Evolutionary conservation across 2,113 vertebrate genomes (phyloP).

Genomic region (Gallinago media): DNA sequence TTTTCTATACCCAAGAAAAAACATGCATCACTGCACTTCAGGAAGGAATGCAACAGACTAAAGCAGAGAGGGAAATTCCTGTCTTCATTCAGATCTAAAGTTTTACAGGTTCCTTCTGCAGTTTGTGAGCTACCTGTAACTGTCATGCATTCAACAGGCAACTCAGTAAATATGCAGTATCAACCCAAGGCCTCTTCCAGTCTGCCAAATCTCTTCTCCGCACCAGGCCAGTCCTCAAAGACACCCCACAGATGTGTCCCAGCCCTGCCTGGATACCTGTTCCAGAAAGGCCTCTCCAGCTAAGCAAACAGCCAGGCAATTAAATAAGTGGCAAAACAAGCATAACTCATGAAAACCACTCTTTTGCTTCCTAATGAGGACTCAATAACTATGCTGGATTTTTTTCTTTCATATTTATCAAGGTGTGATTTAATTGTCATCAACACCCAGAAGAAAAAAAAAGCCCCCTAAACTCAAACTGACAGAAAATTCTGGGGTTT

Average conservation of each 20-base stretch:
- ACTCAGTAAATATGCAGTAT: not conserved
- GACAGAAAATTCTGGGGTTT: not conserved
- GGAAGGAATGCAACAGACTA: not conserved
- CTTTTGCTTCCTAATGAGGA: constrained; percentile 65
- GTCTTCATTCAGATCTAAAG: not conserved
- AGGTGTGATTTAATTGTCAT: constrained; percentile 71
- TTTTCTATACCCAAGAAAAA: not conserved
- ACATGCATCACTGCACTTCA: not conserved
- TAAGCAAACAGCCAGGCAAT: constrained; percentile 29
- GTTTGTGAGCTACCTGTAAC: not conserved
- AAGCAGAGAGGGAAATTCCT: not conserved
- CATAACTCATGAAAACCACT: constrained; percentile 54
- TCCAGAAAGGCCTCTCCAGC: not conserved
- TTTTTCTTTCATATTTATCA: constrained; percentile 57
- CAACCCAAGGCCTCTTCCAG: not conserved
- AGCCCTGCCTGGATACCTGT: not conserved
- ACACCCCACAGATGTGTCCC: not conserved
- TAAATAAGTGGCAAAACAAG: constrained; percentile 63
- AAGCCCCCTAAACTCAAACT: constrained; percentile 29
- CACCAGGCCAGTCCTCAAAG: not conserved
- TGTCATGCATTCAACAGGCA: not conserved
- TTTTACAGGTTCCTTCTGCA: not conserved
- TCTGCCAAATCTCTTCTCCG: not conserved
- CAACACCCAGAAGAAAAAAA: constrained; percentile 31
- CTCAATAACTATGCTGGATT: constrained; percentile 32